These are phyloP conservation scores for Diaprepes abbreviatus DNA, from an alignment of 2,888 invertebrate genomes.

Conservation along the genomic window DNA sequence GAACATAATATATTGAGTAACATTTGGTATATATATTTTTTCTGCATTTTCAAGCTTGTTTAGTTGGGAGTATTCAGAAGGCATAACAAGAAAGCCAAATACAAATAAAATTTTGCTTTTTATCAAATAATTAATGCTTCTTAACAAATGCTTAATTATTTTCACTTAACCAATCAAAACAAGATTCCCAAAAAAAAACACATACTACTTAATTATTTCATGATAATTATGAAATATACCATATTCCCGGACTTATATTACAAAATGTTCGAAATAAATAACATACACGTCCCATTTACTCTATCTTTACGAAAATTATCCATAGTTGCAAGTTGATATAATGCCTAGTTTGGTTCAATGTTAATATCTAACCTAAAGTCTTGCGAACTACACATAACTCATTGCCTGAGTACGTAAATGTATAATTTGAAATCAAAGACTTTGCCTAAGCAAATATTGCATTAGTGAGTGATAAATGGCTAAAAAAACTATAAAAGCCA, in stretches of 20 bases:
- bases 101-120: too few species aligned
- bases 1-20: too few species aligned
- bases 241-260: not conserved
- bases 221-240: slow-evolving; percentile 5
- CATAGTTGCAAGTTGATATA: slow-evolving; percentile 21
- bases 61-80: too few species aligned
- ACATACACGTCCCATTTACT: slow-evolving; percentile 19
- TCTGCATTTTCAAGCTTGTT: too few species aligned
- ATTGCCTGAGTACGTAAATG: slow-evolving; percentile 12
- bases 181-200: too few species aligned
- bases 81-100: too few species aligned
- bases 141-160: too few species aligned
- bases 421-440: slow-evolving; percentile 41
- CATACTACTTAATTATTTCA: not conserved
- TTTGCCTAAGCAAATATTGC: slow-evolving; percentile 35
- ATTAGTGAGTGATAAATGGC: slow-evolving; percentile 31
- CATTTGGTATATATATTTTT: too few species aligned
- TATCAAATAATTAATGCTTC: too few species aligned
- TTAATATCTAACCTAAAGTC: slow-evolving; percentile 21
- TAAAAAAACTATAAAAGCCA: not conserved
- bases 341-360: slow-evolving; percentile 26
- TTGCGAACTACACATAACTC: slow-evolving; percentile 34
- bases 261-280: slow-evolving; percentile 22
- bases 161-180: too few species aligned
- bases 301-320: slow-evolving; percentile 29